Conservation (phyloP, 2,888 invertebrate species). For the Eristalis intricaria region DNA sequence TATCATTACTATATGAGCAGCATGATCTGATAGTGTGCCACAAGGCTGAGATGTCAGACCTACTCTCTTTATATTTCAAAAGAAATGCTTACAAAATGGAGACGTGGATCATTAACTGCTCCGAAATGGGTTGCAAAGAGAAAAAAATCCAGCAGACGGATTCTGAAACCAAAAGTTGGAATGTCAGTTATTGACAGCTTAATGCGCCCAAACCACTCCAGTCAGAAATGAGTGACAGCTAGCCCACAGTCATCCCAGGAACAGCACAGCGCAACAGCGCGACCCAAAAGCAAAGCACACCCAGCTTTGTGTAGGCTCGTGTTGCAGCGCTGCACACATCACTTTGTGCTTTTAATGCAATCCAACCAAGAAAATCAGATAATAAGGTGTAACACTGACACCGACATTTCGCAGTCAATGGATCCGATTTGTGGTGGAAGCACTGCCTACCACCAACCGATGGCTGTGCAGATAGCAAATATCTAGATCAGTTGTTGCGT, state of each 20-base stretch:
- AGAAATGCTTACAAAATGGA: no score
- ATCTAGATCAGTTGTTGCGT: slow-evolving; percentile 65
- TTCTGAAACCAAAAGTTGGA: no score
- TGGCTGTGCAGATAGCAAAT: slow-evolving; percentile 6
- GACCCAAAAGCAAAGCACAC: not conserved
- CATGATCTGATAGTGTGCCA: no score
- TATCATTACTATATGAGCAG: no score
- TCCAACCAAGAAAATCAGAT: slow-evolving; percentile 52
- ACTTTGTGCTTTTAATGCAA: slow-evolving; percentile 22
- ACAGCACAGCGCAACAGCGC: not conserved
- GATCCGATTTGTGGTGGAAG: not conserved
- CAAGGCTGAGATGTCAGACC: no score
- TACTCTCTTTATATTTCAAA: no score
- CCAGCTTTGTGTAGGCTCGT: not conserved
- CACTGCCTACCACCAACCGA: not conserved
- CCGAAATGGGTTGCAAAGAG: no score
- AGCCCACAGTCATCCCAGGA: not conserved
- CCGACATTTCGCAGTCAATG: slow-evolving; percentile 32
- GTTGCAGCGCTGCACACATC: slow-evolving; percentile 29
- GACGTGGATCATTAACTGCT: no score
- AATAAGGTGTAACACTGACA: slow-evolving; percentile 61
- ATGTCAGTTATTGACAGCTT: no score
- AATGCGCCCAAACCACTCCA: no score
- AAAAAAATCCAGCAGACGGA: no score
- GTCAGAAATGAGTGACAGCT: no score